These are phyloP conservation scores for Clusia tigrina DNA, from an alignment of 2,888 invertebrate genomes.

Conservation along the genomic window DNA sequence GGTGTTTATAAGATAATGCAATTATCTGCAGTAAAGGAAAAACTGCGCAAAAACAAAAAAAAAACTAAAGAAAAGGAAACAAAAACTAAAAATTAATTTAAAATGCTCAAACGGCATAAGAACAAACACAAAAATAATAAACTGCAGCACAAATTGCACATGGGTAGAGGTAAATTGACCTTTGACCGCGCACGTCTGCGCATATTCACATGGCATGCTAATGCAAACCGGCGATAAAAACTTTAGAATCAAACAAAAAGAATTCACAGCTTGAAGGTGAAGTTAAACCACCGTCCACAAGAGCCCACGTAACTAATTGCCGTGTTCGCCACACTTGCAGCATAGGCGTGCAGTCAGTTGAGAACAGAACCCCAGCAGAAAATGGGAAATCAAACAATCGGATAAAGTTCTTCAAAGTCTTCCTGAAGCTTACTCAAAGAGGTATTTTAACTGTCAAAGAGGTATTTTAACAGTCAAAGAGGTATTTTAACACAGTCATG, in stretches of 20 bases:
- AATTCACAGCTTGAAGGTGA: slow-evolving; percentile 6
- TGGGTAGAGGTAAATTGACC: not conserved
- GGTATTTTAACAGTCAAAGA: too few species aligned
- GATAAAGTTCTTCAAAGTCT: not conserved
- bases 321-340: not conserved
- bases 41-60: not conserved
- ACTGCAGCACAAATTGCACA: too few species aligned
- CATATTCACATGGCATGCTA: too few species aligned
- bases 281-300: not conserved
- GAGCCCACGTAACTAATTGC: not conserved
- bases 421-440: not conserved
- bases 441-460: too few species aligned
- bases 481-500: too few species aligned
- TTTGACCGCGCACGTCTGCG: too few species aligned
- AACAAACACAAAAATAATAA: too few species aligned
- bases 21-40: not conserved
- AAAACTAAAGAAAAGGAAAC: too few species aligned
- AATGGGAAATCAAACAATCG: not conserved
- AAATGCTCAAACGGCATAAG: too few species aligned
- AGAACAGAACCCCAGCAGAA: not conserved
- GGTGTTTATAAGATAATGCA: not conserved
- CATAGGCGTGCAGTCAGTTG: not conserved
- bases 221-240: too few species aligned
- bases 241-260: too few species aligned
- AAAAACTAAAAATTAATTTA: too few species aligned